A percentile compares a stretch with the other conserved stretches of the same genome.
These are phyloP conservation scores for Myodes glareolus DNA, from an alignment of 2,113 vertebrate genomes.

Conservation along the genomic window DNA sequence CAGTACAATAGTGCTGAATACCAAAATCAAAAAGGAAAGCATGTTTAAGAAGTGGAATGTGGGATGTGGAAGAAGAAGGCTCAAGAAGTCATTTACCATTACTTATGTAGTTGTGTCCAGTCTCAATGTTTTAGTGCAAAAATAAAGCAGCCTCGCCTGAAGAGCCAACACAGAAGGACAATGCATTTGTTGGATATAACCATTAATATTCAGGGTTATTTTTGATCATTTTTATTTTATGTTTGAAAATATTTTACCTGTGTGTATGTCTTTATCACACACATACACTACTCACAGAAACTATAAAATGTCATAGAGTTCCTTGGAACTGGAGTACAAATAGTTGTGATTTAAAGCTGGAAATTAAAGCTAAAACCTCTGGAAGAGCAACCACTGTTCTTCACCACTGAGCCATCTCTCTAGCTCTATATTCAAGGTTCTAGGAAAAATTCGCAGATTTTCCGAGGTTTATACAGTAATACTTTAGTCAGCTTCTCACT, in stretches of 20 bases:
- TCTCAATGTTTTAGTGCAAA: background rate
- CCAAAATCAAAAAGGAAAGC: background rate
- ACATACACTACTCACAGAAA: background rate
- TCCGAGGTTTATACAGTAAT: background rate
- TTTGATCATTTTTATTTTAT: background rate
- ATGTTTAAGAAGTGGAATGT: background rate
- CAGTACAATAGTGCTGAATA: background rate
- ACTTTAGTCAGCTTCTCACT: background rate
- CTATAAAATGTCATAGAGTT: no score
- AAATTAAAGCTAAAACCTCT: background rate
- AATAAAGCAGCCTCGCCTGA: background rate
- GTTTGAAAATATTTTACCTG: background rate
- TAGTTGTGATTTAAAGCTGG: background rate
- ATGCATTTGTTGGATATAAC: background rate
- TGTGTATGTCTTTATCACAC: background rate
- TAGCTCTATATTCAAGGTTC: background rate
- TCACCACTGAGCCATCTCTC: background rate
- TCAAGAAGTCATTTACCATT: background rate
- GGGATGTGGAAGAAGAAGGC: background rate
- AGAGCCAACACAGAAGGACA: background rate
- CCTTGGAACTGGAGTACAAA: background rate
- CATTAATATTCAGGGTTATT: background rate
- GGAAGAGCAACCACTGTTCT: background rate
- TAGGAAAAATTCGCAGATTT: no score
- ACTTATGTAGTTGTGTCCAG: background rate